Base-by-base conservation (phyloP, 23 tunicate genomes). In the Trididemnum nubilum region DNA sequence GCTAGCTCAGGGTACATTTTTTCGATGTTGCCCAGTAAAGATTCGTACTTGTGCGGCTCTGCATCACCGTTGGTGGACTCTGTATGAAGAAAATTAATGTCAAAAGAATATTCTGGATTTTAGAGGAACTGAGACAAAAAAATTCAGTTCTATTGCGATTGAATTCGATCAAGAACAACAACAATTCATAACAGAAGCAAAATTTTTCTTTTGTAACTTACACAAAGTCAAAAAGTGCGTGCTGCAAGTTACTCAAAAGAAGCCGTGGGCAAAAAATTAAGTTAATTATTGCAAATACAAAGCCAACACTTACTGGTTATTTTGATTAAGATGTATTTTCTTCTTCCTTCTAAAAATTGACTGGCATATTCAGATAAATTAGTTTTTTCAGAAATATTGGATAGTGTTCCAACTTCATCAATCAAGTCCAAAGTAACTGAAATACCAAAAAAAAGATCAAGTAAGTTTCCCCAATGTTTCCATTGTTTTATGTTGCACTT, bases 341-440 rank as follows among this genome's bases (percentile, higher is more conserved):
- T 76, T 40, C 97, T 64, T 35, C 97, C 97, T 73, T 91, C 97
- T 51, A 91, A 65, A 36, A 80, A 86, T 50, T 91, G 97, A 60
- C 90, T 91, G 33, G 97, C 97, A 57, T 91, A 91, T 65, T 91
- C 97, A 9, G 97, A 51, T 22, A 81, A 44, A 35, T 91, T 91
- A 33, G 74, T 82, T 22, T 59, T 70, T 21, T 91, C 90, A 30
- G 97, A 91, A 50, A 91, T 91, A 61, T 85, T 91, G 31, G 97
- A 89, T 19, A 91, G n/a, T 24, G 73, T 74, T 28, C 97, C 97
- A 38, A 40, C 66, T 81, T 91, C 97, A 39, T 91, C 97, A 29
- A 85, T 89, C 32, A 91, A 71, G 39, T 91, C 97, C 31, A 91
- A 59, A 4, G 82, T 75, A 24, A 69, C 97, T 91, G 65, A 27